These are phyloP conservation scores for Thymelicus sylvestris DNA, from an alignment of 2,888 invertebrate genomes.

Conservation along the genomic window DNA sequence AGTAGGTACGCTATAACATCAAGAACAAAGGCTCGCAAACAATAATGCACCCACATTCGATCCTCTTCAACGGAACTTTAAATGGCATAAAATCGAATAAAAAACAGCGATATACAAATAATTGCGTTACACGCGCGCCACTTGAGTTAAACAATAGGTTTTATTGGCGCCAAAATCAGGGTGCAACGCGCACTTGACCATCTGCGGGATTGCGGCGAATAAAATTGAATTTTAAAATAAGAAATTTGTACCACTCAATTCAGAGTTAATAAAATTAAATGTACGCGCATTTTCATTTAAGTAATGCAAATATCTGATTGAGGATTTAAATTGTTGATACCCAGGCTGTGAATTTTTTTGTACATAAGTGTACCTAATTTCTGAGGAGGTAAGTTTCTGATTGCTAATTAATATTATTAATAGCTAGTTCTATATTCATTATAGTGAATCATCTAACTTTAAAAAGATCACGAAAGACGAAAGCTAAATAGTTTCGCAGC, in stretches of 20 bases:
- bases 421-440: too few species aligned
- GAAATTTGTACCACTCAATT: slow-evolving; percentile 39
- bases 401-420: too few species aligned
- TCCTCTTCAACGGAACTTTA: slow-evolving; percentile 45
- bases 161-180: slow-evolving; percentile 65
- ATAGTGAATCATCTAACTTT: too few species aligned
- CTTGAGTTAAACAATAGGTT: slow-evolving; percentile 72
- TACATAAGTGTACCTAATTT: too few species aligned
- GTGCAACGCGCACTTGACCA: slow-evolving; percentile 64
- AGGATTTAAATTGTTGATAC: too few species aligned
- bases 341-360: too few species aligned
- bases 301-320: too few species aligned
- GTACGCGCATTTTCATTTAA: neutral
- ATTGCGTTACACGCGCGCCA: slow-evolving; percentile 68
- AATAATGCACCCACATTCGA: slow-evolving; percentile 35
- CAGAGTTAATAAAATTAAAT: neutral
- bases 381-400: too few species aligned
- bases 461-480: too few species aligned
- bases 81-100: slow-evolving; percentile 67
- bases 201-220: slow-evolving; percentile 58
- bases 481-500: too few species aligned
- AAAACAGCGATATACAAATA: slow-evolving; percentile 65
- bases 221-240: slow-evolving; percentile 34
- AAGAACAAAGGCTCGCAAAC: slow-evolving; percentile 25
- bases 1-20: slow-evolving; percentile 5